Conservation (phyloP, 2,888 invertebrate genomes). For the Heteromurus nitidus region DNA sequence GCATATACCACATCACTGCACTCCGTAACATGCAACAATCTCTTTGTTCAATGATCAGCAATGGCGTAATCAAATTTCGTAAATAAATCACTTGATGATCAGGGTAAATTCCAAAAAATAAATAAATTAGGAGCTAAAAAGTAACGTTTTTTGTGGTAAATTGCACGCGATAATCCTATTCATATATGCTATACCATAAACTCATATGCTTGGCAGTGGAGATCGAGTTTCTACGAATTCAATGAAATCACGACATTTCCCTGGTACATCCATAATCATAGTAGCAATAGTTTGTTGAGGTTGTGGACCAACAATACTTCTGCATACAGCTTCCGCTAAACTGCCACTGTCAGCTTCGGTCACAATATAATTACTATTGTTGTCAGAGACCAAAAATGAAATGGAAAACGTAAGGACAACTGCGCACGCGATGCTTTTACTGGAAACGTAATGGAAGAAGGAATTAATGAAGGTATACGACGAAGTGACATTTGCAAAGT, state of each 20-base stretch:
- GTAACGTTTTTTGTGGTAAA: neutral
- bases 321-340: neutral
- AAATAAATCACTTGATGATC: too few species aligned
- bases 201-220: too few species aligned
- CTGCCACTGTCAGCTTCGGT: constrained; percentile 5
- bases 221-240: too few species aligned
- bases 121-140: constrained; percentile 6
- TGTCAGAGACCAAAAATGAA: constrained; percentile 38
- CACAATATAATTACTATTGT: constrained; percentile 11
- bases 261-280: too few species aligned
- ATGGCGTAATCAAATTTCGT: too few species aligned
- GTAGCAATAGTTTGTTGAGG: too few species aligned
- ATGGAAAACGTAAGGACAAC: constrained; percentile 31
- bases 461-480: neutral
- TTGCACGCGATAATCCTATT: neutral
- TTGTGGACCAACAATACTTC: neutral
- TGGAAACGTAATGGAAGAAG: constrained; percentile 16
- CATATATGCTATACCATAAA: too few species aligned
- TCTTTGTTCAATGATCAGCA: too few species aligned
- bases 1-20: too few species aligned
- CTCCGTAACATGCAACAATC: too few species aligned
- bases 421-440: constrained; percentile 37
- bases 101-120: neutral
- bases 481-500: neutral
- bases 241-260: too few species aligned